These are phyloP conservation scores for Stichopus chloronotus DNA, from an alignment of 35 echinoderm and acorn worm genomes.

Conservation along the genomic window DNA sequence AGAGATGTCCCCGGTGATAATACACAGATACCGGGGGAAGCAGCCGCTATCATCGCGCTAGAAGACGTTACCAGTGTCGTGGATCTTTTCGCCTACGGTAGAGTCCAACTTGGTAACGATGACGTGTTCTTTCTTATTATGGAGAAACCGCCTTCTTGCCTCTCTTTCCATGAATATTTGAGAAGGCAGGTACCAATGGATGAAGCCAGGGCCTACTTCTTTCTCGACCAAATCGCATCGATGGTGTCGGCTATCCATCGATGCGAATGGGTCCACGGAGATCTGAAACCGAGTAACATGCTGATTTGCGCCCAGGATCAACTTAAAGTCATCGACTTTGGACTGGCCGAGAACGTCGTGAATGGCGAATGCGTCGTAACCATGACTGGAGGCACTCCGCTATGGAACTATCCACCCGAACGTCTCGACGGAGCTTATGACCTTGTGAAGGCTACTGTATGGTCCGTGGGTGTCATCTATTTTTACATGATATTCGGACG, in stretches of 20 bases:
- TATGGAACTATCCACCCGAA: conserved; percentile 39
- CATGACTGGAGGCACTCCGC: not conserved
- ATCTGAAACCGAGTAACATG: not conserved
- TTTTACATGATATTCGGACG: conserved; percentile 38
- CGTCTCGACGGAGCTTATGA: not conserved
- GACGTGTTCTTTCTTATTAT: not conserved
- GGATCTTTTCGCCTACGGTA: not conserved
- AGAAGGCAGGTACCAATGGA: not conserved
- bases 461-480: conserved; percentile 39
- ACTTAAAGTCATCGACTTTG: conserved; percentile 35
- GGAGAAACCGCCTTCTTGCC: conserved; percentile 13
- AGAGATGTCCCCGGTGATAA: not conserved
- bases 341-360: not conserved
- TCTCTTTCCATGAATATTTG: not conserved
- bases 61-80: not conserved
- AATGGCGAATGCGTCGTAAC: not conserved
- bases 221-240: not conserved
- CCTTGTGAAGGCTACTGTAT: conserved; percentile 42
- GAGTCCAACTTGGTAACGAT: not conserved
- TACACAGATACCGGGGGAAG: not conserved
- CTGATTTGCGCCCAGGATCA: conserved; percentile 6
- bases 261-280: not conserved
- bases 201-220: not conserved
- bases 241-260: conserved; percentile 16
- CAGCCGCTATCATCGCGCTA: not conserved